These are phyloP conservation scores for Oryzias javanicus DNA, from an alignment of 2,113 vertebrate genomes.

Conservation along the genomic window DNA sequence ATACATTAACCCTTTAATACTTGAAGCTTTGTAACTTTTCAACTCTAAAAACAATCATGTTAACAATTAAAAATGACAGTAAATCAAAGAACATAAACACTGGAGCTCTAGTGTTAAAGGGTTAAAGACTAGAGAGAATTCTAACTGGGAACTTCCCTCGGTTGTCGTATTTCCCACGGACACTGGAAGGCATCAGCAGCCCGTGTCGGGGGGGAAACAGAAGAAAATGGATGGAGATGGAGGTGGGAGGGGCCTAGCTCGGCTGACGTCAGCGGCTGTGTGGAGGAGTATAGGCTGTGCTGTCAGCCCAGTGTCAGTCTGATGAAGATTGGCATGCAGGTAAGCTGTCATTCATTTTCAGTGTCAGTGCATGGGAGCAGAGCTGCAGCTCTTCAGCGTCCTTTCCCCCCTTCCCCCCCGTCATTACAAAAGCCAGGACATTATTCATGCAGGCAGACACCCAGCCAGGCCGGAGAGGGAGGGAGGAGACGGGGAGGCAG, in stretches of 20 bases:
- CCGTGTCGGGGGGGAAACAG: constrained; percentile 57
- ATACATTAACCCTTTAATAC: too few species aligned
- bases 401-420: constrained; percentile 72
- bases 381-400: constrained; percentile 69
- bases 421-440: constrained; percentile 87
- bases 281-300: constrained; percentile 94
- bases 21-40: too few species aligned
- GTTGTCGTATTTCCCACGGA: constrained; percentile 66
- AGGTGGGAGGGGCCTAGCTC: constrained; percentile 77
- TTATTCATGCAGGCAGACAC: constrained; percentile 88
- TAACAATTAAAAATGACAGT: too few species aligned
- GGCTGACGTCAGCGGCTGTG: constrained; percentile 81
- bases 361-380: constrained; percentile 81
- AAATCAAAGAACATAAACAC: too few species aligned
- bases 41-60: too few species aligned
- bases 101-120: too few species aligned
- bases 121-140: too few species aligned
- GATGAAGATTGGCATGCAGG: constrained; percentile 99
- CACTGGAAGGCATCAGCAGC: constrained; percentile 66
- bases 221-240: constrained; percentile 59
- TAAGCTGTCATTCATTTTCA: constrained; percentile 99
- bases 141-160: not conserved
- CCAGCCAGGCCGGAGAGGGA: constrained; percentile 76
- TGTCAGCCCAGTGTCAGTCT: constrained; percentile 98
- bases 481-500: constrained; percentile 29